A percentile compares a stretch with the other conserved stretches of the same genome.
Conservation (phyloP, 2,888 invertebrate species). For the Tetranychus piercei region DNA sequence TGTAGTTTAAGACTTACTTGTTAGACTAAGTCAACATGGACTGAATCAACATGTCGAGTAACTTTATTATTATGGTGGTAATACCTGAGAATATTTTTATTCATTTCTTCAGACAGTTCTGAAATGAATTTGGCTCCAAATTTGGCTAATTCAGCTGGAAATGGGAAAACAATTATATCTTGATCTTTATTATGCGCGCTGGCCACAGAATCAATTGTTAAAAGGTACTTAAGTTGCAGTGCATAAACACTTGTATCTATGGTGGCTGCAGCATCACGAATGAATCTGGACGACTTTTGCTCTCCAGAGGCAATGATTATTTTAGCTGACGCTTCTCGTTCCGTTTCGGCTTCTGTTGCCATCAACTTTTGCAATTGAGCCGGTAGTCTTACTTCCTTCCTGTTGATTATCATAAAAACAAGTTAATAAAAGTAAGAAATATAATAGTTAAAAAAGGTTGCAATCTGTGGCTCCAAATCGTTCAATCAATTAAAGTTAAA, state of each 20-base stretch:
- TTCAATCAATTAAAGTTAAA: not conserved
- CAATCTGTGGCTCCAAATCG: not conserved
- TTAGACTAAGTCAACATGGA: too few relatives aligned
- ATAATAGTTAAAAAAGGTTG: not conserved
- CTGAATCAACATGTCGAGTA: too few relatives aligned
- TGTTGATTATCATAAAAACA: not conserved
- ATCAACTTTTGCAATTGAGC: not conserved
- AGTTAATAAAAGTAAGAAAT: not conserved
- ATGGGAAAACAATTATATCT: constrained; percentile 2
- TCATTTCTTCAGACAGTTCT: too few relatives aligned
- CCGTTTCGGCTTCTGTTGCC: constrained; percentile 6
- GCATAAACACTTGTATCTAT: not conserved
- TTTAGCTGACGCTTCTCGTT: not conserved
- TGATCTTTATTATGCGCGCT: not conserved
- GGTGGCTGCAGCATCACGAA: not conserved
- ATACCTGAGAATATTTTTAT: too few relatives aligned
- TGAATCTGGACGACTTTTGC: not conserved
- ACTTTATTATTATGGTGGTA: too few relatives aligned
- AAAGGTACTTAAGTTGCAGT: not conserved
- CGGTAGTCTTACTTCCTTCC: constrained; percentile 7
- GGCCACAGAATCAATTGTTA: not conserved
- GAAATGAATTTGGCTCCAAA: not conserved
- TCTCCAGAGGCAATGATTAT: not conserved
- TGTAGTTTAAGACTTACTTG: too few relatives aligned
- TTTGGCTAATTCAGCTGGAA: constrained; percentile 2